Base-by-base conservation (phyloP, 2,113 vertebrate genomes). In the Cygnus buccinator region DNA sequence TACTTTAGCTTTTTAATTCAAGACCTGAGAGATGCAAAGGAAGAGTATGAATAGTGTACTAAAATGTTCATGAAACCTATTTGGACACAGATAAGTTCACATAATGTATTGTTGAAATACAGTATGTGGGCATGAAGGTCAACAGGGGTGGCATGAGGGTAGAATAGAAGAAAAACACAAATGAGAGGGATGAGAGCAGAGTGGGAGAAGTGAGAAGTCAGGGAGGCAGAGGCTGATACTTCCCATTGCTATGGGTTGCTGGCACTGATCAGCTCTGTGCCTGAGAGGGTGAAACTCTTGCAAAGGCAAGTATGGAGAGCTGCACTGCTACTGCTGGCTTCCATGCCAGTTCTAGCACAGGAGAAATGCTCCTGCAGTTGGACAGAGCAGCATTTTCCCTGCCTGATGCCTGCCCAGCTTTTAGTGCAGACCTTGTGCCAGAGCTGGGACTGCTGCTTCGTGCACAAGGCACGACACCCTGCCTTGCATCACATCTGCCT, bases 41-140 rank as follows among this genome's bases (percentile, higher is more conserved):
- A 57, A 62, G 46, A 35, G 19, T 23, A 21, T 62, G 76, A 94
- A 72, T 2, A 57, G 29, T 67, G 33, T 46, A 46, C 41, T 94
- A 68, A 94, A 94, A 59, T 29, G 33, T 63, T 89, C 31, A 31
- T 84, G 74, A 96, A 91, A 82, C 10, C 31, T 70, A 33, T 35
- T 55, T 86, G 70, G 76, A 57, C 55, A 23, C 57, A 84, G 85
- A 37, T 37, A 63, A 55, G 11, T 79, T 86, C 43, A 79, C 26
- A 35, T 37, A 59, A 67, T 3, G 1, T 39, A 10, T 58, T 74
- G 55, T 11, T 93, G 68, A 90, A 50, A 63, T 59, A 26, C 7
- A 82, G 17, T 8, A 17, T 6, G 16, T 33, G 16, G 48, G 14
- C 23, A 8, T 25, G 55, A 70, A 52, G 33, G 33, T 67, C 43